Conservation (phyloP, 1,140 invertebrate species). For the Drosophila setifemur region DNA sequence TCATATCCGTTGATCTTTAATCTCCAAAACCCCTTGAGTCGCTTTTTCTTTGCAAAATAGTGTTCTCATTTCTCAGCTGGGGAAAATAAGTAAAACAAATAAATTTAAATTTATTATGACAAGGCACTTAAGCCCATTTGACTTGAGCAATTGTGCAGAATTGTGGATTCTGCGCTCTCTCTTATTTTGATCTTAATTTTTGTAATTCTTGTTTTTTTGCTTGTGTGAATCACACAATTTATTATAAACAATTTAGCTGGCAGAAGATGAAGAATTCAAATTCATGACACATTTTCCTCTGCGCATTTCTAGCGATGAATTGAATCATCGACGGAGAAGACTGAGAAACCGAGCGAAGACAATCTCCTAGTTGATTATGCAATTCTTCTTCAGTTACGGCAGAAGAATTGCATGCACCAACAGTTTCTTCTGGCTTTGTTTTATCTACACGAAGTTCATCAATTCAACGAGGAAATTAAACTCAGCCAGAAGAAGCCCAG, state of each 20-base stretch:
- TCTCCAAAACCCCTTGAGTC: neutral
- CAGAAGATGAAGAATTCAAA: constrained; percentile 32
- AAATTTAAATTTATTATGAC: constrained; percentile 72
- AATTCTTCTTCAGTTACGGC: constrained; percentile 33
- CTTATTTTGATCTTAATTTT: constrained; percentile 1
- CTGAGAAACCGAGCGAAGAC: constrained; percentile 3
- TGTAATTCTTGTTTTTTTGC: constrained; percentile 9
- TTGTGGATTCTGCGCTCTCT: constrained; percentile 1
- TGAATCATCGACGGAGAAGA: constrained; percentile 50
- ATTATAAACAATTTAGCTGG: constrained; percentile 68
- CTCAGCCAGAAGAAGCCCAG: constrained; percentile 45
- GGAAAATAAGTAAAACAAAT: constrained; percentile 26
- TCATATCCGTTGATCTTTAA: neutral
- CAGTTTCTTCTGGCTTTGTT: constrained; percentile 40
- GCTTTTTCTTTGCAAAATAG: constrained; percentile 3
- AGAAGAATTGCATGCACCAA: constrained; percentile 69
- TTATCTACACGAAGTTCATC: constrained; percentile 75
- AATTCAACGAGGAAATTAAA: constrained; percentile 72
- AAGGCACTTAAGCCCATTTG: constrained; percentile 66
- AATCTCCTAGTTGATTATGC: constrained; percentile 41
- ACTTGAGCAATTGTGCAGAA: constrained; percentile 48
- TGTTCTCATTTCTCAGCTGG: constrained; percentile 28
- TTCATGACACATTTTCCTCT: constrained; percentile 63
- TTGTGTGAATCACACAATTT: constrained; percentile 62
- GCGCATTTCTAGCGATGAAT: constrained; percentile 30